Base-by-base conservation (phyloP, 2,888 invertebrate genomes). In the Acanthopleura granulata region DNA sequence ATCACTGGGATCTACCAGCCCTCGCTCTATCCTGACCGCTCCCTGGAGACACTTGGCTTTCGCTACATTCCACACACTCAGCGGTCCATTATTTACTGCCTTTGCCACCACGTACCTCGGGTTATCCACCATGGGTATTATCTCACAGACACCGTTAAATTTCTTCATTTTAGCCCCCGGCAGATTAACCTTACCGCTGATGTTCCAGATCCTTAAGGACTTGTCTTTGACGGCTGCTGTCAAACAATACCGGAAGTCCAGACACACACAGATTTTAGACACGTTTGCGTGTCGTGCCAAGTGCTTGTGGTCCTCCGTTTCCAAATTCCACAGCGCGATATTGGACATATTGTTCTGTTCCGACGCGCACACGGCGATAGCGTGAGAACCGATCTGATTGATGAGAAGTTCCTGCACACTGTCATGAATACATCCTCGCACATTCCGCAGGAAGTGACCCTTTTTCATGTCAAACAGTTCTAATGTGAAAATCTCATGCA, bases 281-380 rank as follows among this genome's bases (percentile, higher is more conserved):
- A 86, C 81, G 0, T 84, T 82, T 49, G 87, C 79, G 77, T 89
- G 89, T 11, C 82, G 79, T 6, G 87, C 89, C n/a, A 89, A 76
- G 79, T 90, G 90, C 77, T 89, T 89, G 79, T 90, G 90, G 73
- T 89, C 89, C 76, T 89, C 89, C 0, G 89, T 90, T 80, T 90
- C 90, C 57, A 90, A 79, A 77, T 90, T 90, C 88, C 89, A 90
- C 0, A 88, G 80, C 18, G 86, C 87, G 22, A 90, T 84, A 77
- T 89, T 85, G 0, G 89, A 87, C 14, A 84, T 84, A 69, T 84
- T 83, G 51, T 75, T 82, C 70, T 83, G 80, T 70, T 85, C 82
- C 0, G 87, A 87, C 9, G 83, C 78, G 72, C 85, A 87, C 1
- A 88, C 79, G 14, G 85, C 85, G 22, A 90, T 79, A 6, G 86